A percentile compares a stretch with the other conserved stretches of the same genome.
These are phyloP conservation scores for Bombylius discolor DNA, from an alignment of 2,888 invertebrate species.

Conservation along the genomic window DNA sequence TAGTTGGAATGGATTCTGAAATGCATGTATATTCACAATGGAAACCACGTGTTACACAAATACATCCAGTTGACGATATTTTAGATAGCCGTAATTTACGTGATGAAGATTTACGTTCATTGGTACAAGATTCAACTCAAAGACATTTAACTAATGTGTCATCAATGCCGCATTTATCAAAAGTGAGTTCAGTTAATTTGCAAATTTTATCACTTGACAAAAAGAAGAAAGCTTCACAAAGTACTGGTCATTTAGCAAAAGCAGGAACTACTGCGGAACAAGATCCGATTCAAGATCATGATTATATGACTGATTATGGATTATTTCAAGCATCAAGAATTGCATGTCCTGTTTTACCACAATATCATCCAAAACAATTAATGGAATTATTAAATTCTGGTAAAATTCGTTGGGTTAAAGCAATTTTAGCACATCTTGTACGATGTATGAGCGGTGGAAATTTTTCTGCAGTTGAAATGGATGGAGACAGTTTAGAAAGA, in stretches of 20 bases:
- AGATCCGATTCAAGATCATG: constrained; percentile 42
- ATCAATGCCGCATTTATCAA: constrained; percentile 67
- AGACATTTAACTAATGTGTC: constrained; percentile 56
- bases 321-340: constrained; percentile 94
- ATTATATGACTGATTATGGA: constrained; percentile 87
- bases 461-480: constrained; percentile 41
- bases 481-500: constrained; percentile 38
- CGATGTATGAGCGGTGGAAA: constrained; percentile 57
- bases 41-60: constrained; percentile 48
- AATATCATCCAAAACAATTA: constrained; percentile 97
- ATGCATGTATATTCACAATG: constrained; percentile 99
- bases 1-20: constrained; percentile 99
- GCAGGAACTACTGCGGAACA: constrained; percentile 12
- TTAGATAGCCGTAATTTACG: constrained; percentile 58
- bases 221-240: constrained; percentile 42
- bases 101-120: constrained; percentile 51
- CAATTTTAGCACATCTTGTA: constrained; percentile 92
- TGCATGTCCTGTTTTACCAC: constrained; percentile 94
- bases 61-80: constrained; percentile 51
- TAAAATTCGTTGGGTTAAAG: constrained; percentile 95
- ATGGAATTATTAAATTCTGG: constrained; percentile 98
- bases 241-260: constrained; percentile 22
- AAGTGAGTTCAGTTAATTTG: constrained; percentile 72
- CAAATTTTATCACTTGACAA: constrained; percentile 64
- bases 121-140: constrained; percentile 55